phyloP scores from a whole-genome alignment of 2,888 invertebrate species.

The Tupiocoris notatus region DNA sequence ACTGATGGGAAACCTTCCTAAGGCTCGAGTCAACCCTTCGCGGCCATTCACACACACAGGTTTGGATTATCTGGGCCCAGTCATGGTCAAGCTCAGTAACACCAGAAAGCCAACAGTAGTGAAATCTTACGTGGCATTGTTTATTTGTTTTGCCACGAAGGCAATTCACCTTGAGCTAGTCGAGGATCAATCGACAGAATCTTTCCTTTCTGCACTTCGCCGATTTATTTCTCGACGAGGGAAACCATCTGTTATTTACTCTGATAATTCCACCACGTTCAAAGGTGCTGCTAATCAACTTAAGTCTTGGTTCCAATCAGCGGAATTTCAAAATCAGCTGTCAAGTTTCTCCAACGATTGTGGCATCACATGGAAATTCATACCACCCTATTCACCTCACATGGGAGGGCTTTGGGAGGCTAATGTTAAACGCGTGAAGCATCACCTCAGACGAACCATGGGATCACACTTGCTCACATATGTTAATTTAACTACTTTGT shows the following conservation, averaged over 20 bases:
- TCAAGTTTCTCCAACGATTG: neutral
- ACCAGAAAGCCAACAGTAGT: neutral
- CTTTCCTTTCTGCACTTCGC: neutral
- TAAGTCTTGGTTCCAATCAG: neutral
- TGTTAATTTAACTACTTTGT: no score
- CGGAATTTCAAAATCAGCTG: neutral
- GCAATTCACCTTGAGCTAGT: neutral
- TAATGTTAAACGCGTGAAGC: neutral
- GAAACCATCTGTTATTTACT: neutral
- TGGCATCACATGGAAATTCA: neutral
- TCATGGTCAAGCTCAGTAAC: neutral
- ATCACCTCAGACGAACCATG: no score
- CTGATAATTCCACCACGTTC: neutral
- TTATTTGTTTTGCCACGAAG: neutral
- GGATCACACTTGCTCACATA: no score
- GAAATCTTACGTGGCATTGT: neutral
- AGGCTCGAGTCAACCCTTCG: neutral
- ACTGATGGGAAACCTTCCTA: neutral
- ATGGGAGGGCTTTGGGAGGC: neutral
- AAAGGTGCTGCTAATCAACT: neutral
- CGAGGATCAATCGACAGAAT: neutral
- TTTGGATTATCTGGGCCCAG: neutral
- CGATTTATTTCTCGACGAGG: neutral
- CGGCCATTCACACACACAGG: neutral
- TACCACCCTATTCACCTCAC: neutral